phyloP scores from a whole-genome alignment of 2,797 vertebrate species.

The Gobio occitaniae region DNA sequence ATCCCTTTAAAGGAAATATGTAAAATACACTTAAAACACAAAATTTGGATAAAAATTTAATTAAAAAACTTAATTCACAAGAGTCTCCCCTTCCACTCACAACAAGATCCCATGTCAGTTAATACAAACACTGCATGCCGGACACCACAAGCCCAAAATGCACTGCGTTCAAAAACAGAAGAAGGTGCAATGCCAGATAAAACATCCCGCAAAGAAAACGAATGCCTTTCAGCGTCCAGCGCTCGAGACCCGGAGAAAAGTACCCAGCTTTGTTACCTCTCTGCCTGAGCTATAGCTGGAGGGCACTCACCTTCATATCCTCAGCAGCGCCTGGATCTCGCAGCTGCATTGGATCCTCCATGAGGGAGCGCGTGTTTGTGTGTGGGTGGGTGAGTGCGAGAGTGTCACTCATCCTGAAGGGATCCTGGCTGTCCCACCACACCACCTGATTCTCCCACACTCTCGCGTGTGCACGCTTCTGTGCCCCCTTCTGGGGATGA shows the following conservation, averaged over 20 bases:
- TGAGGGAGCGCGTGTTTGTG: conserved; percentile 34
- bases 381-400: conserved; percentile 36
- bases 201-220: conserved; percentile 64
- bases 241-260: conserved; percentile 18
- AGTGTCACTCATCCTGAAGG: conserved; percentile 50
- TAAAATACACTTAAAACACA: background rate
- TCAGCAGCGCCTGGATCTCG: conserved; percentile 68
- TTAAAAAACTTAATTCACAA: background rate
- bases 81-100: background rate
- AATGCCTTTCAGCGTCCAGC: conserved; percentile 56
- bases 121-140: conserved; percentile 20
- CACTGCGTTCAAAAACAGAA: conserved; percentile 44
- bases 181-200: conserved; percentile 54
- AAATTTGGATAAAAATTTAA: no score
- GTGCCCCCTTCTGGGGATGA: conserved; percentile 54
- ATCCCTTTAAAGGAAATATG: background rate
- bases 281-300: background rate
- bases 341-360: conserved; percentile 74
- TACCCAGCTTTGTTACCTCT: conserved; percentile 1
- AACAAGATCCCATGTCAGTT: conserved; percentile 1
- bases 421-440: conserved; percentile 70
- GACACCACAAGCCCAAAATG: conserved; percentile 22
- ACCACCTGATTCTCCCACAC: conserved; percentile 62
- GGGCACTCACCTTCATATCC: conserved; percentile 78
- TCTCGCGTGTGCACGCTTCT: conserved; percentile 29